A percentile compares a stretch with the other conserved stretches of the same genome.
Conservation (phyloP, 2,888 invertebrate genomes). For the Thyatira batis region DNA sequence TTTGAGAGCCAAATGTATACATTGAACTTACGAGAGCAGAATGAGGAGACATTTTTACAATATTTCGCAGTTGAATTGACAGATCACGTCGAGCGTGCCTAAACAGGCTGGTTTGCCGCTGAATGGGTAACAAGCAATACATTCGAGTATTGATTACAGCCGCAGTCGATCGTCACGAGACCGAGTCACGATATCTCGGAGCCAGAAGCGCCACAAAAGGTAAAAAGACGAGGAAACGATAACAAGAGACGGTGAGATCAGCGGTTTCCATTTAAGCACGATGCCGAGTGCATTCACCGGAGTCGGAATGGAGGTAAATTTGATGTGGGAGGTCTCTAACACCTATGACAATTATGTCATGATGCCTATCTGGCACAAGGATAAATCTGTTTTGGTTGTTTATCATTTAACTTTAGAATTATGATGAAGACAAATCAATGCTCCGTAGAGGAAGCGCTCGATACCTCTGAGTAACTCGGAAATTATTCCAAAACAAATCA, state of each 20-base stretch:
- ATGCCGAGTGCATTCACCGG: neutral
- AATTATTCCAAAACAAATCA: neutral
- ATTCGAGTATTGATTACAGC: neutral
- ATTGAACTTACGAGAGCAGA: neutral
- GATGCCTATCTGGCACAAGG: conserved; percentile 21
- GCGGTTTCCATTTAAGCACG: conserved; percentile 6
- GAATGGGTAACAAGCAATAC: neutral
- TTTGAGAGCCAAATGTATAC: neutral
- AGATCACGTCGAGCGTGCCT: neutral
- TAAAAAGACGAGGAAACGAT: neutral
- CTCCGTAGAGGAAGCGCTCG: neutral
- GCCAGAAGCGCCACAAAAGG: neutral
- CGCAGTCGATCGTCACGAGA: neutral
- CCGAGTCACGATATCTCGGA: neutral
- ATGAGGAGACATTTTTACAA: neutral
- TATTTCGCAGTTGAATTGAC: neutral
- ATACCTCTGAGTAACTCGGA: too few species aligned
- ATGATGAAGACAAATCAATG: too few species aligned
- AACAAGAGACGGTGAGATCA: conserved; percentile 7
- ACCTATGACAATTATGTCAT: conserved; percentile 26
- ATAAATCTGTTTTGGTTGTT: conserved; percentile 7
- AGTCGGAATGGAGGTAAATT: conserved; percentile 12
- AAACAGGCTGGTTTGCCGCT: neutral
- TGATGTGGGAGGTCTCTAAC: conserved; percentile 16
- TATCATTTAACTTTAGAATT: neutral